Conservation (phyloP, 2,113 vertebrate species). For the Acanthochromis polyacanthus region DNA sequence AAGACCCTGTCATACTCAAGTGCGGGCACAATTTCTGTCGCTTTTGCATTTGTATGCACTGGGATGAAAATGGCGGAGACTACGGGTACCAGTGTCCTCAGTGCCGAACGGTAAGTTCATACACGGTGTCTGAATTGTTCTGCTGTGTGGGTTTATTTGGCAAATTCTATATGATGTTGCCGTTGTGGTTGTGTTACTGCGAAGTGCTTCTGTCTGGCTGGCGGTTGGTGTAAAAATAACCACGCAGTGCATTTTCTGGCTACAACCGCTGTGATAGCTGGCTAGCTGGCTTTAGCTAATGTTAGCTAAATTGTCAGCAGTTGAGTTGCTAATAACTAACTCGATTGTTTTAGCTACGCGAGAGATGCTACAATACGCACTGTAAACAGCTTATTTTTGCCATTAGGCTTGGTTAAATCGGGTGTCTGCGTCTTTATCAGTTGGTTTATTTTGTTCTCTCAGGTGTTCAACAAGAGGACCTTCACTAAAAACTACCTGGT, state of each 20-base stretch:
- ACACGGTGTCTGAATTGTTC: not conserved
- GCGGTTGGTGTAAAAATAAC: not conserved
- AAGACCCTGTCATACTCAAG: conserved; percentile 85
- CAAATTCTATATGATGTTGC: too few relatives aligned
- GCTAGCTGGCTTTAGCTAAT: conserved; percentile 9
- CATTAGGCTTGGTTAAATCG: not conserved
- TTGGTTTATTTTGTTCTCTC: conserved; percentile 1
- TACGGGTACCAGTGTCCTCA: conserved; percentile 86
- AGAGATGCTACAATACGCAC: fast-evolving
- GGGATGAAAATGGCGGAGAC: conserved; percentile 86
- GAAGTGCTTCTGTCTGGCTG: not conserved
- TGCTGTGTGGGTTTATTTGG: too few relatives aligned
- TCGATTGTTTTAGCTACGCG: not conserved
- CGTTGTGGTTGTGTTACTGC: not conserved
- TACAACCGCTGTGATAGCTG: conserved; percentile 22
- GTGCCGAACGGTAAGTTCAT: conserved; percentile 80
- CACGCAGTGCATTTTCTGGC: conserved; percentile 12
- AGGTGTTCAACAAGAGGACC: conserved; percentile 84
- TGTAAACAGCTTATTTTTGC: not conserved
- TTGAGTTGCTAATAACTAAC: too few relatives aligned
- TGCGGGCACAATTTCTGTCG: conserved; percentile 87
- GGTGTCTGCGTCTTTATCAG: not conserved
- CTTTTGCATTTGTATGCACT: conserved; percentile 85
- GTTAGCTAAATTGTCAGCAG: not conserved
- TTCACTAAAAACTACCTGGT: conserved; percentile 87